These are phyloP conservation scores for Procambarus clarkii DNA, from an alignment of 1,140 invertebrate genomes.

Conservation along the genomic window DNA sequence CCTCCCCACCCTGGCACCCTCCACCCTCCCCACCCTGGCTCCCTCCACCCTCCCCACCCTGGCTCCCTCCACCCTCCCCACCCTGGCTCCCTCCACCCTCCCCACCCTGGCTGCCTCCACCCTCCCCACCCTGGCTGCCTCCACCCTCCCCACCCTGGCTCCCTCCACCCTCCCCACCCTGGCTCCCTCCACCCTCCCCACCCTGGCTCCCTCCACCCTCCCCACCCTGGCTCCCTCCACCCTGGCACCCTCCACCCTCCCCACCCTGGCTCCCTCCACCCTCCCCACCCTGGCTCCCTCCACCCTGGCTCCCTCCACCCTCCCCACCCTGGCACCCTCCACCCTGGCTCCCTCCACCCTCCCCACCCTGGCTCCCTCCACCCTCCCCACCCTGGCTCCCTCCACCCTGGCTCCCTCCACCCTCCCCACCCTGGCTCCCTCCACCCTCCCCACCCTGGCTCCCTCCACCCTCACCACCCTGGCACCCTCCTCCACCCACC, in stretches of 20 bases:
- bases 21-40: neutral
- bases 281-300: neutral
- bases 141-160: neutral
- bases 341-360: no score
- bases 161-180: no score
- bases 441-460: neutral
- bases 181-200: no score
- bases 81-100: neutral
- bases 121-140: neutral
- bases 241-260: neutral
- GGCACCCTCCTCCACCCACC: no score
- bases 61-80: neutral
- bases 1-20: neutral
- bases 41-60: neutral
- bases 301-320: no score
- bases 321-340: no score
- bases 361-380: no score
- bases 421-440: no score
- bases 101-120: neutral
- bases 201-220: no score
- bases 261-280: neutral
- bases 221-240: neutral
- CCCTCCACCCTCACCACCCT: neutral
- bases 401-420: no score
- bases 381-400: no score